phyloP scores from a whole-genome alignment of 2,797 vertebrate species.

The Scarus forsteni region DNA sequence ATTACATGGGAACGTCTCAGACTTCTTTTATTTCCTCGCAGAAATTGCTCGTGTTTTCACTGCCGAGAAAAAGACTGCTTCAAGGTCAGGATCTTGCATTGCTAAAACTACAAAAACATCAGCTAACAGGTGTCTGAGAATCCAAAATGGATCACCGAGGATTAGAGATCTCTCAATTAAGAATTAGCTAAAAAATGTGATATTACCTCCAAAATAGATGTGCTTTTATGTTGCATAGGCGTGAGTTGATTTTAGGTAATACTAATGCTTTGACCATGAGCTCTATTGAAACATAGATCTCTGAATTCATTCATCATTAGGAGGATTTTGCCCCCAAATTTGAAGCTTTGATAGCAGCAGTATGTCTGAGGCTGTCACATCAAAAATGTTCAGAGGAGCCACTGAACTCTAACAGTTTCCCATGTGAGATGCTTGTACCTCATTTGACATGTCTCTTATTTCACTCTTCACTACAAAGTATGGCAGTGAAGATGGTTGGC shows the following conservation, averaged over 20 bases:
- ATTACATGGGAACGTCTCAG: slow-evolving; percentile 21
- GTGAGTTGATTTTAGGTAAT: background rate
- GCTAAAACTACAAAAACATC: slow-evolving; percentile 8
- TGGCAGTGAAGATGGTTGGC: slow-evolving; percentile 20
- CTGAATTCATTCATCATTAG: slow-evolving; percentile 53
- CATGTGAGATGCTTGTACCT: slow-evolving; percentile 64
- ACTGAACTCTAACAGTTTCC: slow-evolving; percentile 69
- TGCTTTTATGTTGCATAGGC: background rate
- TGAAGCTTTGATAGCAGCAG: slow-evolving; percentile 68
- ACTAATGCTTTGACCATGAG: background rate
- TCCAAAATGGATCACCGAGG: slow-evolving; percentile 20
- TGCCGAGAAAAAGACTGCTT: slow-evolving; percentile 28
- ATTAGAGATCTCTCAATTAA: slow-evolving; percentile 30
- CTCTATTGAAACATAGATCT: slow-evolving; percentile 12
- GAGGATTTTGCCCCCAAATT: slow-evolving; percentile 56
- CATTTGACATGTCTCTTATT: slow-evolving; percentile 68
- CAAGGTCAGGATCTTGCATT: slow-evolving; percentile 15
- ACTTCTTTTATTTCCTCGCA: background rate
- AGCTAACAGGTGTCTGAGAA: slow-evolving; percentile 43
- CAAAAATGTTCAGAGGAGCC: slow-evolving; percentile 73
- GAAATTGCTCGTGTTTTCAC: slow-evolving; percentile 7
- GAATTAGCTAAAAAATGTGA: slow-evolving; percentile 15
- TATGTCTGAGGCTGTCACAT: slow-evolving; percentile 76
- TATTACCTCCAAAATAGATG: background rate
- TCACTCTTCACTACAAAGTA: slow-evolving; percentile 61